A percentile compares a stretch with the other conserved stretches of the same genome.
Evolutionary conservation across 53 echinoderm and acorn worm genomes (phyloP).

Genomic region (Pentamera pediparva): DNA sequence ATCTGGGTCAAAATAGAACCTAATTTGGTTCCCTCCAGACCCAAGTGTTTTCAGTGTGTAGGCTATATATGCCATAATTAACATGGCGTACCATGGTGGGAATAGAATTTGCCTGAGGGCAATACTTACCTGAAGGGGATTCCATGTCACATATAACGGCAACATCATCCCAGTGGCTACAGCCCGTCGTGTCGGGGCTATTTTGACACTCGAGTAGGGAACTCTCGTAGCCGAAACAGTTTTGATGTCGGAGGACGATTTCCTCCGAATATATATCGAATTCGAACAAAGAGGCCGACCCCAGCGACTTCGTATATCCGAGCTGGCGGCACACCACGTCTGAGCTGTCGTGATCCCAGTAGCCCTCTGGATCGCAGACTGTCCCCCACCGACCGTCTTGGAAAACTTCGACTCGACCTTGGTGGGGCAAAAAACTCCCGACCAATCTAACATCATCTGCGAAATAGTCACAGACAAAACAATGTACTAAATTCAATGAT

Average conservation of each 20-base stretch:
- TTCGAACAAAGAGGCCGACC: background rate
- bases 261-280: slow-evolving; percentile 10
- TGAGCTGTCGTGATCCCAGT: background rate
- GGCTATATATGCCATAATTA: too few species aligned
- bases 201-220: background rate
- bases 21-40: too few species aligned
- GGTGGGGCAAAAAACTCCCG: background rate
- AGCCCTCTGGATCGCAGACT: background rate
- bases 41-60: too few species aligned
- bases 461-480: too few species aligned
- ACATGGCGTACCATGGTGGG: too few species aligned
- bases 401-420: slow-evolving; percentile 20
- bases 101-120: too few species aligned
- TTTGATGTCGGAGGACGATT: background rate
- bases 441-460: slow-evolving; percentile 4
- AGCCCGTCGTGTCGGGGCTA: background rate
- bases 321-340: slow-evolving; percentile 15
- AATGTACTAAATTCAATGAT: too few species aligned
- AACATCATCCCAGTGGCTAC: background rate
- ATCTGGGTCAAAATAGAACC: too few species aligned
- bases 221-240: background rate
- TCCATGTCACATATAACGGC: background rate
- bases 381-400: slow-evolving; percentile 14
- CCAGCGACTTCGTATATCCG: background rate
- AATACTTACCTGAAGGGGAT: background rate